Evolutionary conservation across 2,113 vertebrate genomes (phyloP), one percentile per base, ranked within the genome.

Genomic region (Carassius auratus): DNA sequence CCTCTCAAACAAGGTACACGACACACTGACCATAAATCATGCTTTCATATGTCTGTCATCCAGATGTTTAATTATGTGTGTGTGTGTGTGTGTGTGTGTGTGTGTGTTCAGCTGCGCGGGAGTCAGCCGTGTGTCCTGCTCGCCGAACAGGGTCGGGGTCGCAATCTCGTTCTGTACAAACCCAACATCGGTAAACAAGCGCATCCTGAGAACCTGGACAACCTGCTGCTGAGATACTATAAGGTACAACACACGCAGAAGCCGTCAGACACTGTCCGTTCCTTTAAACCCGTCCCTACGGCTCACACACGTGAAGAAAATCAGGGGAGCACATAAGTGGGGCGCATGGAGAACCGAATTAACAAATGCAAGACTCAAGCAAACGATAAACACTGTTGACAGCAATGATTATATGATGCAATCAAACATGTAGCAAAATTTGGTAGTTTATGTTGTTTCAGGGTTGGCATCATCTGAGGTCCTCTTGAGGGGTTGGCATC

Each of bases 121-220:
- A 96, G 89, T 91, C 94, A 95, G 83, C 94, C 95, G 0, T 97
- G 95, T 82, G 97, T 97, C 87, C 93, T 99, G 76, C 93, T 99
- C 71, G 98, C 97, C 0, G 97, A 99, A 85, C 97, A 99, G 91
- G 95, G 94, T 89, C 93, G 94, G 0, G 96, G 96, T 1, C 97
- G 95, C 52, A 95, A 95, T 89, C 96, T 98, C 86, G 93, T 95
- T 0, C 92, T 99, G 69, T 98, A 96, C 93, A 99, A 99, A 85
- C 97, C 98, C 8, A 99, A 99, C 77, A 97, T 99, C 0, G 97
- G 97, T 82, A 97, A 96, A 83, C 97, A 99, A 91, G 95, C 95
- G 71, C 97, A 98, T 57, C 95, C 92, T 0, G 98, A 99, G 93
- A 96, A 93, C 81, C 88, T 97, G 87, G 97, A 98, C 52, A 96